Percentiles rank a stretch among this genome's conserved stretches.
Conservation (phyloP, 1,140 invertebrate genomes). For the Drosophila rhopaloa region DNA sequence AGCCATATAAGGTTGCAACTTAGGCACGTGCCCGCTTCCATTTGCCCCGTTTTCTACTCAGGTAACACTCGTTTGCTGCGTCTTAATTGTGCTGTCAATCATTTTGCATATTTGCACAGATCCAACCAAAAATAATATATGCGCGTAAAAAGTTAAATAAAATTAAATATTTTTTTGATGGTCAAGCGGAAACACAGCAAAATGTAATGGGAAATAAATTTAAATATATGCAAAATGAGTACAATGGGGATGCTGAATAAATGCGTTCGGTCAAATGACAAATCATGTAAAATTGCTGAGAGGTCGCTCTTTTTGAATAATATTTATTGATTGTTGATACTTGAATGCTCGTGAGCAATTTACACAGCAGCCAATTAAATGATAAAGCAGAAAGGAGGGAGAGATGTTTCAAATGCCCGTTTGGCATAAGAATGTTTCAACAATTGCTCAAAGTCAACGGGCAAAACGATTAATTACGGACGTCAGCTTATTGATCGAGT, state of each 20-base stretch:
- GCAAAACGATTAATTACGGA: slow-evolving; percentile 56
- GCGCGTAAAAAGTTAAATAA: slow-evolving; percentile 24
- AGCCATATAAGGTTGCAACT: slow-evolving; percentile 60
- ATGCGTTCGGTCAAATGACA: slow-evolving; percentile 22
- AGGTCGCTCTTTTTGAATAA: slow-evolving; percentile 27
- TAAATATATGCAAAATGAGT: slow-evolving; percentile 48
- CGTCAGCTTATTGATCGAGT: slow-evolving; percentile 31
- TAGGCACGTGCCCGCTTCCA: not conserved
- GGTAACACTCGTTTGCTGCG: slow-evolving; percentile 34
- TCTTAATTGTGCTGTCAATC: slow-evolving; percentile 81
- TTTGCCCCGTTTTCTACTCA: not conserved
- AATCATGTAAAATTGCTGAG: slow-evolving; percentile 21
- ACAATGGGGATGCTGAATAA: slow-evolving; percentile 29
- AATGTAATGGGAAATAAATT: slow-evolving; percentile 43
- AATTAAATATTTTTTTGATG: slow-evolving; percentile 39
- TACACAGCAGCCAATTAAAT: slow-evolving; percentile 53
- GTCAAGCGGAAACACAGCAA: slow-evolving; percentile 35
- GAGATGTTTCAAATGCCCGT: slow-evolving; percentile 16
- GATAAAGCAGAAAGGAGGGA: slow-evolving; percentile 12
- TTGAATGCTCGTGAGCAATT: slow-evolving; percentile 36
- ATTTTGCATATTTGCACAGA: slow-evolving; percentile 77
- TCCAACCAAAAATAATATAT: slow-evolving; percentile 28
- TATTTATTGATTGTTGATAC: slow-evolving; percentile 45
- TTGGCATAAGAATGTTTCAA: slow-evolving; percentile 48
- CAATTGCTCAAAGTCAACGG: slow-evolving; percentile 72